Base-by-base conservation (phyloP, 30 jellyfish, hydroid and myxozoan species). In the Mastigias papua region DNA sequence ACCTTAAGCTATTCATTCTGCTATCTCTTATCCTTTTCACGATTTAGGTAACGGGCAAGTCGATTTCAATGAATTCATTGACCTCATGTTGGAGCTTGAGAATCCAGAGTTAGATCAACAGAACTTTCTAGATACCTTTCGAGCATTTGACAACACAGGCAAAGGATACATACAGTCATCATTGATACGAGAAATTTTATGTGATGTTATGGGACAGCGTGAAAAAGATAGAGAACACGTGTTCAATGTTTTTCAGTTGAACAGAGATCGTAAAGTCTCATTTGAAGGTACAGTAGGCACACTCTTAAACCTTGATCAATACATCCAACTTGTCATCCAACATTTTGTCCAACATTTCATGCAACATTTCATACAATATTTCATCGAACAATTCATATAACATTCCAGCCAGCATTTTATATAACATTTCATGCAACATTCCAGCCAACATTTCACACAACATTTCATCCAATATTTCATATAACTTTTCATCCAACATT, bases 11-110 rank as follows among this genome's bases (percentile, higher is more conserved):
- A n/a, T 42, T 42, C 13, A 42, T 42, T 42, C 13, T 42, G 54
- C 13, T 42, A 15, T 42, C 54, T 42, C 54, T 42, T 4, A 42
- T 4, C 54, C 13, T 4, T 15, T 42, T 4, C 13, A 15, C 54
- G 13, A 42, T 34, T 2, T 51, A 89, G 97, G 97, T 15, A 89
- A 89, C 57, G 97, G 92, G n/a, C 92, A 76, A 58, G 74, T 89
- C 23, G 97, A 89, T 34, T 89, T 89, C 86, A 81, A 80, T 25
- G 97, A 89, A 72, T 89, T 89, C 72, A 63, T 89, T 11, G 91
- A 89, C 46, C 87, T 89, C 30, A 89, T 89, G 97, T 31, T 60
- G 50, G 76, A 72, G 63, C 93, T 68, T 2, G 85, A 68, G 65
- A 71, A 74, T 23, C 84, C 86, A 11, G 86, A 84, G 34, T 61